These are phyloP conservation scores for Drosophila putrida DNA, from an alignment of 2,888 invertebrate genomes.

Conservation along the genomic window DNA sequence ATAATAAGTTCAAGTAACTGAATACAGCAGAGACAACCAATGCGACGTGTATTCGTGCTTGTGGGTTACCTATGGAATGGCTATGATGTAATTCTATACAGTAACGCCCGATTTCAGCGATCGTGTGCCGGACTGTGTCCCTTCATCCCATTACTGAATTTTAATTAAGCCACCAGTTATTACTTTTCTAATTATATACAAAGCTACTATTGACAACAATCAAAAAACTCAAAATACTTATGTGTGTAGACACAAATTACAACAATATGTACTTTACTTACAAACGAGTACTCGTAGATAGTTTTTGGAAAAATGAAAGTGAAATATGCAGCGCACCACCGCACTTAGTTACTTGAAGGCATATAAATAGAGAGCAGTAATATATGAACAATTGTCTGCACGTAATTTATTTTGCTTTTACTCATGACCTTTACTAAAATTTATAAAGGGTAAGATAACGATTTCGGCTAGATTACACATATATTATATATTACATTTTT, in stretches of 20 bases:
- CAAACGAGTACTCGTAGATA: slow-evolving; percentile 4
- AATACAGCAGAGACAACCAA: background rate
- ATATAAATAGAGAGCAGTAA: slow-evolving; percentile 14
- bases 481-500: too few species aligned
- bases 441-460: background rate
- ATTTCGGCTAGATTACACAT: too few species aligned
- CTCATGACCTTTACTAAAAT: slow-evolving; percentile 8
- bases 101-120: slow-evolving; percentile 3
- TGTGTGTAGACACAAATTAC: slow-evolving; percentile 5
- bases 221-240: background rate
- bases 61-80: slow-evolving; percentile 3
- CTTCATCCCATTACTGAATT: slow-evolving; percentile 30
- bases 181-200: slow-evolving; percentile 3
- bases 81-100: slow-evolving; percentile 27
- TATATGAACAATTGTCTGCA: slow-evolving; percentile 41
- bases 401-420: slow-evolving; percentile 26
- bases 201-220: slow-evolving; percentile 7
- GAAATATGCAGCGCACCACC: slow-evolving; percentile 21
- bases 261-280: slow-evolving; percentile 4
- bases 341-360: slow-evolving; percentile 4
- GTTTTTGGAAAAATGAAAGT: slow-evolving; percentile 52
- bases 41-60: slow-evolving; percentile 7
- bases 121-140: background rate
- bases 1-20: slow-evolving; percentile 6
- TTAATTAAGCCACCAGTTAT: slow-evolving; percentile 17